phyloP scores from a whole-genome alignment of 2,113 vertebrate genomes.

The Cochlearius cochlearius region DNA sequence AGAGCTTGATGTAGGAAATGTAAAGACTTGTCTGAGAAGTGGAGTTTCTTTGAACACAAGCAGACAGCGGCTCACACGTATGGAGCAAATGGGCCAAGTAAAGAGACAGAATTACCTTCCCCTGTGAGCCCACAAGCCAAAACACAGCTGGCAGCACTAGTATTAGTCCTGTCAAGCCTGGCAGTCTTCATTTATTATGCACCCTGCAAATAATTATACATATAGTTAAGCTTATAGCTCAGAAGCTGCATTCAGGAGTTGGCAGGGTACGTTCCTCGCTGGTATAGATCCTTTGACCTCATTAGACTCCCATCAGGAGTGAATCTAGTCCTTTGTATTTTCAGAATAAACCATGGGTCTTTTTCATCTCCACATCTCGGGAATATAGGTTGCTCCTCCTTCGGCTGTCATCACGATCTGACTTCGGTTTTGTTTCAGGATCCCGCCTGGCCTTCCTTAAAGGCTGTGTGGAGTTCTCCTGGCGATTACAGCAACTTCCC shows the following conservation, averaged over 20 bases:
- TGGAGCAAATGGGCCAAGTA: not conserved
- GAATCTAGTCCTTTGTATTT: not conserved
- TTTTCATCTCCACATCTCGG: not conserved
- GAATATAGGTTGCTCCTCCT: not conserved
- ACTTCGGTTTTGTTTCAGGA: not conserved
- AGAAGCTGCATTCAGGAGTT: not conserved
- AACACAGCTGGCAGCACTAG: constrained; percentile 21
- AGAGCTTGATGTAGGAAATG: not conserved
- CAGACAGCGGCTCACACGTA: not conserved
- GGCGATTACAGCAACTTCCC: not conserved
- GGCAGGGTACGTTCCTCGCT: not conserved
- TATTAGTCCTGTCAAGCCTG: not conserved
- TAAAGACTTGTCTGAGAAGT: constrained; percentile 15
- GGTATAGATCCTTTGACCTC: not conserved
- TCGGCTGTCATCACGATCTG: not conserved
- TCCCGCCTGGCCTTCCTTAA: not conserved
- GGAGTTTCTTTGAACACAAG: not conserved
- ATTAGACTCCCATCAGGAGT: not conserved
- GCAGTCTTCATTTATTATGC: not conserved
- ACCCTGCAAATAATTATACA: not conserved
- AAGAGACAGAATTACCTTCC: not conserved
- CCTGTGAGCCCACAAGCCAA: not conserved
- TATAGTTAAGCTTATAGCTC: not conserved
- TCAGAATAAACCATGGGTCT: not conserved
- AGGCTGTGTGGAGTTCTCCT: not conserved